Percentiles rank a stretch among this genome's conserved stretches.
phyloP scores from a whole-genome alignment of 92 coral and sea anemone genomes.

The Diadumene lineata region DNA sequence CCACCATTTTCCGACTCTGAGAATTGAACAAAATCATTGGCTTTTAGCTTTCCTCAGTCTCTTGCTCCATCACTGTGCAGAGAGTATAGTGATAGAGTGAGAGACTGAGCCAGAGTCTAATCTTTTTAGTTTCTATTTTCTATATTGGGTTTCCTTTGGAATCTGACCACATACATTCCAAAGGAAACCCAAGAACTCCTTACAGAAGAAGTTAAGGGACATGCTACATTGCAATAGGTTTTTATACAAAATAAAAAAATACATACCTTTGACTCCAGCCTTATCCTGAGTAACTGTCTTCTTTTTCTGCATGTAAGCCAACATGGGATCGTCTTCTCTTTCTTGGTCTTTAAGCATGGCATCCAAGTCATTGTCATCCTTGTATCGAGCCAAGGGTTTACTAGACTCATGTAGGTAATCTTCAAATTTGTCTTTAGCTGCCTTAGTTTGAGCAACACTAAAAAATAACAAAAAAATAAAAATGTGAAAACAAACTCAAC shows the following conservation, averaged over 20 bases:
- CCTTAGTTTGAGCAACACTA: constrained; percentile 67
- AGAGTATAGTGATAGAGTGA: too few species aligned
- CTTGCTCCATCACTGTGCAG: too few species aligned
- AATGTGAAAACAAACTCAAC: not conserved
- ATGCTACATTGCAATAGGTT: too few species aligned
- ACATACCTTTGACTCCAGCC: constrained; percentile 83
- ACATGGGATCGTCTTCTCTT: constrained; percentile 92
- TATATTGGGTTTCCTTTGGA: too few species aligned
- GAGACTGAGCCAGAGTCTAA: too few species aligned
- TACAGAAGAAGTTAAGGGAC: too few species aligned
- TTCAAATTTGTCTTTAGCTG: constrained; percentile 57
- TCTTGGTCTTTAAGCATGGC: constrained; percentile 75
- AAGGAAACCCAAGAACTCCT: too few species aligned
- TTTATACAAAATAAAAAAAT: not conserved
- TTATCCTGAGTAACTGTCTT: constrained; percentile 52
- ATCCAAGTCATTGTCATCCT: constrained; percentile 85
- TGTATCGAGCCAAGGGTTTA: constrained; percentile 92
- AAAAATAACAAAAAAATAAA: not conserved
- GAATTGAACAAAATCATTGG: too few species aligned
- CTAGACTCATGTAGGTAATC: constrained; percentile 84
- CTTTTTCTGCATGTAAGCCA: constrained; percentile 88
- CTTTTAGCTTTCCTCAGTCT: too few species aligned
- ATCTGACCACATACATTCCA: too few species aligned
- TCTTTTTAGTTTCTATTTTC: too few species aligned
- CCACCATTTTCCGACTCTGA: too few species aligned